A percentile compares a stretch with the other conserved stretches of the same genome.
phyloP scores from a whole-genome alignment of 2,113 vertebrate genomes.

The Poecilia latipinna region DNA sequence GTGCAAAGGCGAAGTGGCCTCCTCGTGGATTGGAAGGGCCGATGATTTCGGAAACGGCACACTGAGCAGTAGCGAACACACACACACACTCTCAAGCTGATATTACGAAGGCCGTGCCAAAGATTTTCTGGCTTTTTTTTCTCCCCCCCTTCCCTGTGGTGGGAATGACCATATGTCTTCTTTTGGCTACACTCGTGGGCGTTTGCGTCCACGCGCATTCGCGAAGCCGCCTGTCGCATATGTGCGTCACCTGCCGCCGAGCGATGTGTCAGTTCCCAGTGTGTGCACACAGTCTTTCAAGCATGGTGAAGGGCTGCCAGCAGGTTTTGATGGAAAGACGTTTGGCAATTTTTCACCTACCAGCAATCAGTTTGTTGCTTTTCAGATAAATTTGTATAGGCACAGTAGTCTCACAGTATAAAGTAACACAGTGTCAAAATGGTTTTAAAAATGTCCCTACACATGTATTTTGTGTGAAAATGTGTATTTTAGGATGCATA shows the following conservation, averaged over 20 bases:
- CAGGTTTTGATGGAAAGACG: slow-evolving; percentile 18
- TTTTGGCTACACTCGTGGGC: slow-evolving; percentile 37
- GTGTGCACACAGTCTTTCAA: slow-evolving; percentile 44
- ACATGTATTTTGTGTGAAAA: not conserved
- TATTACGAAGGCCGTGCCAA: slow-evolving; percentile 46
- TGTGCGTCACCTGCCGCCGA: slow-evolving; percentile 17
- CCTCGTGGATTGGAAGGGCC: slow-evolving; percentile 44
- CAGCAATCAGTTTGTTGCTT: not conserved
- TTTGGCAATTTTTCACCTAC: not conserved
- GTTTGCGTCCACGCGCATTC: slow-evolving; percentile 24
- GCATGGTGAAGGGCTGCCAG: slow-evolving; percentile 38
- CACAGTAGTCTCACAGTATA: no score
- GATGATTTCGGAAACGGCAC: slow-evolving; percentile 59
- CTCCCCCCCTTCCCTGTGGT: slow-evolving; percentile 28
- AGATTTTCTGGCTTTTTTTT: slow-evolving; percentile 41
- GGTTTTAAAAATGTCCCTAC: not conserved
- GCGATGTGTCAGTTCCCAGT: slow-evolving; percentile 50
- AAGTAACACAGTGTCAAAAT: not conserved
- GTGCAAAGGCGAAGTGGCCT: slow-evolving; percentile 61
- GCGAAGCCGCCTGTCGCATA: not conserved
- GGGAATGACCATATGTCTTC: slow-evolving; percentile 69
- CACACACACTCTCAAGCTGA: slow-evolving; percentile 4
- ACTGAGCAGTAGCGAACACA: slow-evolving; percentile 29
- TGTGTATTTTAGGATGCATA: no score
- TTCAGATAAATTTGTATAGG: not conserved